These are phyloP conservation scores for Zeuzera pyrina DNA, from an alignment of 2,888 invertebrate genomes.

Conservation along the genomic window DNA sequence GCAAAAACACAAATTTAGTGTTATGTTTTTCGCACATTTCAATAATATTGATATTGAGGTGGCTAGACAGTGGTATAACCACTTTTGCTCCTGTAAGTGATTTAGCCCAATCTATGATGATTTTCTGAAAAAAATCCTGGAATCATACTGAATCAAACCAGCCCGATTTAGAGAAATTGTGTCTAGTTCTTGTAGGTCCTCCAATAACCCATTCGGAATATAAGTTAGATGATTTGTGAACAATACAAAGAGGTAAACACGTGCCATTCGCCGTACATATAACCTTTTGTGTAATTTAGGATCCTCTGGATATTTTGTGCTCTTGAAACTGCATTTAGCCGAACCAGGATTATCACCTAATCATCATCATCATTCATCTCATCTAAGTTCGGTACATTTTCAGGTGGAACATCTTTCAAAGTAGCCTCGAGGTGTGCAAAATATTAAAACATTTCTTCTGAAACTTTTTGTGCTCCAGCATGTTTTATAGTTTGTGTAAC, in stretches of 20 bases:
- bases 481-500: not conserved
- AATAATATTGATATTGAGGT: not conserved
- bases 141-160: slow-evolving; percentile 17
- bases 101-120: not conserved
- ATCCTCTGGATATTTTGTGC: not conserved
- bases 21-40: slow-evolving; percentile 18
- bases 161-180: slow-evolving; percentile 5
- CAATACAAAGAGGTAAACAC: not conserved
- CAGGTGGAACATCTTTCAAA: not conserved
- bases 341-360: not conserved
- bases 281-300: not conserved
- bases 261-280: not conserved
- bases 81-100: not conserved
- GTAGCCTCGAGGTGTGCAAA: not conserved
- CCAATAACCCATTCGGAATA: not conserved
- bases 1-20: slow-evolving; percentile 22
- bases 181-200: slow-evolving; percentile 1
- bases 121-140: slow-evolving; percentile 1
- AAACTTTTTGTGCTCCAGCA: not conserved
- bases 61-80: not conserved
- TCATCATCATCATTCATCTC: not conserved
- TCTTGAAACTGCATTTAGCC: not conserved
- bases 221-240: not conserved
- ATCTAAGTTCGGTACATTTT: not conserved
- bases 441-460: not conserved